phyloP scores from a whole-genome alignment of 2,113 vertebrate genomes.

The Centropus unirufus region DNA sequence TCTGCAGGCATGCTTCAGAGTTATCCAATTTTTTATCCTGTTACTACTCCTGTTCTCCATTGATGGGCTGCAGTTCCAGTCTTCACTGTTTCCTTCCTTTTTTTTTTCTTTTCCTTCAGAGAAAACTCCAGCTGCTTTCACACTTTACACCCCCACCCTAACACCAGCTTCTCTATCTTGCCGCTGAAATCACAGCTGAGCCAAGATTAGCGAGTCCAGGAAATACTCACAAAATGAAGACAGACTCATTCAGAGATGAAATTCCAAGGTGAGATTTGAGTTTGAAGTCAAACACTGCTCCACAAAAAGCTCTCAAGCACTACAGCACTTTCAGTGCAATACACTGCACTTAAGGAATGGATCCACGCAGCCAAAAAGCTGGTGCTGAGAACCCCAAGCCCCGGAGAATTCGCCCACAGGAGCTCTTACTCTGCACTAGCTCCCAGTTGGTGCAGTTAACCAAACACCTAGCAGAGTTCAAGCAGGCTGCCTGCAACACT shows the following conservation, averaged over 20 bases:
- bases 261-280: background rate
- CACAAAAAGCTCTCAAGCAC: background rate
- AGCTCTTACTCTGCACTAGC: background rate
- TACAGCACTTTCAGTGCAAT: background rate
- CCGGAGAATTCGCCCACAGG: background rate
- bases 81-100: background rate
- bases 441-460: background rate
- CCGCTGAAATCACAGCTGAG: background rate
- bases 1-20: background rate
- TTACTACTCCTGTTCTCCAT: background rate
- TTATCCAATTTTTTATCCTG: background rate
- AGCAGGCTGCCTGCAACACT: background rate
- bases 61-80: background rate
- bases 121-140: background rate
- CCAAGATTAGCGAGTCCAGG: background rate
- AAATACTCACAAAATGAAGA: background rate
- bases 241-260: background rate
- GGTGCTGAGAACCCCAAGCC: background rate
- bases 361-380: background rate
- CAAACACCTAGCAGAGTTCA: background rate
- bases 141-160: background rate
- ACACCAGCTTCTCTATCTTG: background rate
- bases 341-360: rapidly evolving
- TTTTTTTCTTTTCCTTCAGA: background rate
- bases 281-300: background rate